Conservation (phyloP, 1,140 invertebrate species). For the Drosophila ohnishii region DNA sequence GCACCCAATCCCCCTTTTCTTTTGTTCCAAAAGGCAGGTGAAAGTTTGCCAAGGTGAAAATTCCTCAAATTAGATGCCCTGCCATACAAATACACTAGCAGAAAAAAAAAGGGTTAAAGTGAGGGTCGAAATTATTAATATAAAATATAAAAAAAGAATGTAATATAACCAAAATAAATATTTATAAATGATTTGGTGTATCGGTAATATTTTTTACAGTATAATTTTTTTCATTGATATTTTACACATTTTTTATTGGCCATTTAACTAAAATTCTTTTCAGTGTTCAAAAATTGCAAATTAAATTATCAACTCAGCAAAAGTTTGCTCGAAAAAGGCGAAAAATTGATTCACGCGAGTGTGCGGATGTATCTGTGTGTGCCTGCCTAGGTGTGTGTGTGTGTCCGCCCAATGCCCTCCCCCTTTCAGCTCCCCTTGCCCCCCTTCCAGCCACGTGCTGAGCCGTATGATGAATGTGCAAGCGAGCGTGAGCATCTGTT, state of each 20-base stretch:
- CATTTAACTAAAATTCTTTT: not conserved
- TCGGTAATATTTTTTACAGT: not conserved
- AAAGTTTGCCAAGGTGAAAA: conserved; percentile 71
- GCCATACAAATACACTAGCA: conserved; percentile 18
- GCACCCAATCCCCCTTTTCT: not conserved
- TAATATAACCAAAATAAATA: not conserved
- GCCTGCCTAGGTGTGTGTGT: conserved; percentile 2
- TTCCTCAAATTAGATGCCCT: conserved; percentile 69
- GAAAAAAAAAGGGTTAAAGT: not conserved
- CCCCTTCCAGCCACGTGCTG: conserved; percentile 54
- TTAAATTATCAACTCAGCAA: conserved; percentile 77
- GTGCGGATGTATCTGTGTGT: conserved; percentile 16
- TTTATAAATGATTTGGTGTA: not conserved
- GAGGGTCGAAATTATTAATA: not conserved
- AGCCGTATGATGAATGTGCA: conserved; percentile 78
- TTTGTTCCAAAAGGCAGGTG: conserved; percentile 22
- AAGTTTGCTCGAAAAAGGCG: conserved; percentile 52
- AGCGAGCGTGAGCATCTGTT: conserved; percentile 74
- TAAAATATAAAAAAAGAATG: not conserved
- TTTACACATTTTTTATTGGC: not conserved
- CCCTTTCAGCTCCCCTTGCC: not conserved
- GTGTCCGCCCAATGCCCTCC: conserved; percentile 3
- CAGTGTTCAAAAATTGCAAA: conserved; percentile 59
- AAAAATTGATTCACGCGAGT: conserved; percentile 59
- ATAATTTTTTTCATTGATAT: not conserved